phyloP scores from a whole-genome alignment of 2,797 vertebrate genomes.

The Cygnus olor region DNA sequence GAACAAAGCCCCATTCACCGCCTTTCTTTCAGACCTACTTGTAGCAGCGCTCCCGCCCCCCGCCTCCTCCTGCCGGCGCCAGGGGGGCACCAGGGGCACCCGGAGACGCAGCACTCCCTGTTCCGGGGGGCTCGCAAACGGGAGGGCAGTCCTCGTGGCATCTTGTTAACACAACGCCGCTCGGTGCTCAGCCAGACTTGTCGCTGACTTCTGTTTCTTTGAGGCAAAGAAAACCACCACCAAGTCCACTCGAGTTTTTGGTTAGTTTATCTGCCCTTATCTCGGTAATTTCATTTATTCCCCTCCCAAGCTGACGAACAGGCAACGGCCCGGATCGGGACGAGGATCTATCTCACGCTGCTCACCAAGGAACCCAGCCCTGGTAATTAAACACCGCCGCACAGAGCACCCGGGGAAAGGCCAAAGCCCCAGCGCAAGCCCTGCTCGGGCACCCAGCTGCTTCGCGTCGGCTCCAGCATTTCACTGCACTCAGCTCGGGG shows the following conservation, averaged over 20 bases:
- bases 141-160: not conserved
- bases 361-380: not conserved
- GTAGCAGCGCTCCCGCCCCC: not conserved
- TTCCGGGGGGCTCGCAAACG: not conserved
- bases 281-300: not conserved
- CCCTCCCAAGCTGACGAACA: not conserved
- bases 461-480: not conserved
- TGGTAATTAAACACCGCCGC: not conserved
- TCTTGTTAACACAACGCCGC: not conserved
- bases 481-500: not conserved
- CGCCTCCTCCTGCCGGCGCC: not conserved
- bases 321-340: not conserved
- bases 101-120: not conserved
- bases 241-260: not conserved
- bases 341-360: not conserved
- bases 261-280: not conserved
- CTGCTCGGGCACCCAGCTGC: not conserved
- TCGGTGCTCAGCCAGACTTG: not conserved
- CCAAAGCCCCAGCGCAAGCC: not conserved
- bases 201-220: not conserved
- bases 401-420: not conserved
- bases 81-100: not conserved
- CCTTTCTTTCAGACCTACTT: not conserved
- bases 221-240: not conserved
- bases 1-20: conserved; percentile 54